Evolutionary conservation across 2,888 invertebrate species (phyloP), one percentile per base, ranked within the genome.

Genomic region (Leptogaster cylindrica): DNA sequence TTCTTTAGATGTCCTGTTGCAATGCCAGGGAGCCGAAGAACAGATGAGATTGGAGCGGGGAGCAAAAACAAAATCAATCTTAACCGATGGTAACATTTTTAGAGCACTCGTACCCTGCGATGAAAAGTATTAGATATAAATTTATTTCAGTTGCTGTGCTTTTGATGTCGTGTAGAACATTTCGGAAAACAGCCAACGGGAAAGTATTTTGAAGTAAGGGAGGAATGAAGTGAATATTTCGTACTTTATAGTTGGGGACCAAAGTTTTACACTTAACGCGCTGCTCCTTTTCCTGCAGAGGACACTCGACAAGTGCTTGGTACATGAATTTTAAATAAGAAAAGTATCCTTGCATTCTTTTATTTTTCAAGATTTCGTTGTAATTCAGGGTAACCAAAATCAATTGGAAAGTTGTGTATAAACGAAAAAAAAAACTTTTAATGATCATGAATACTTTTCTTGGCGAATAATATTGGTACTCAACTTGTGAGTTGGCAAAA

Each of bases 271-370:
- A 36, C 55, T 55, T 39, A 55, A 36, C 55, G 33, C 23, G 16
- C 39, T 23, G 55, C 20, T 55, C 36, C 39, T 39, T 23, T 55
- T 55, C 23, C 8, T 46, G 46, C 41, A 16, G 55, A 36, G 36
- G 55, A 55, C 33, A 36, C 55, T 20, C 39, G 23, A 23, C 16
- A 55, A 55, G 20, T 55, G 39, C 55, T 36, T 23, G 55, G 55
- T 36, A 55, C 55, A 55, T 55, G 55, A 55, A 55, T 55, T 55
- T 55, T 55, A 55, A 55, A 55, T 55, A 55, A 55, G 55, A 55
- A 33, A 20, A 55, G 23, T 20, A 55, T 55, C 39, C 39, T 55
- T 55, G 36, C 33, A 55, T 55, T 55, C 36, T 55, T 55, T 39
- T 31, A 55, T 55, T 39, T 55, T 55, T n/a, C n/a, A n/a, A n/a